Evolutionary conservation across 2,888 invertebrate species (phyloP), one percentile per base, ranked within the genome.

Genomic region (Clostera curtula): DNA sequence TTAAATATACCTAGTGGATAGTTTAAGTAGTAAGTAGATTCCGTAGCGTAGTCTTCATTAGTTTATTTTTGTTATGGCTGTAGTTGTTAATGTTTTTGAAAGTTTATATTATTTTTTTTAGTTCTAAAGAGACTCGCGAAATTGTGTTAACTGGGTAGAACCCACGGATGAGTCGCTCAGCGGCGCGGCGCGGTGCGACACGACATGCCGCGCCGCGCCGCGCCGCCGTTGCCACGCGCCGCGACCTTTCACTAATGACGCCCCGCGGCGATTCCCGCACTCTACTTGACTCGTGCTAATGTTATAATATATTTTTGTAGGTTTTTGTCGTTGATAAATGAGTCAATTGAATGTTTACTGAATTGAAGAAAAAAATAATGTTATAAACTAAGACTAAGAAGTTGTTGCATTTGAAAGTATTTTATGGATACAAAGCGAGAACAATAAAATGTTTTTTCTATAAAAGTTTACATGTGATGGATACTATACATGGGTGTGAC

Each of bases 381-480:
- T 77, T 77, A 79, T 77, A 75, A 72, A 69, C 50, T 80, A 80
- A 79, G 77, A 75, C 66, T 80, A 80, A 79, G 77, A 73, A 74
- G 75, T 83, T 83, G 80, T 83, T 82, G 82, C 82, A 83, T 83
- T 82, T 82, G 74, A 79, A 80, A 76, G 82, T 80, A 79, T 80
- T 79, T 79, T 80, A 76, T 74, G 76, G 62, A 79, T 79, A 77
- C 77, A 74, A 76, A 77, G 70, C 77, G 77, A 80, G 80, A 80
- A 79, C 80, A 80, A 80, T 80, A 77, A 79, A 71, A 71, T 71
- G 76, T 79, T 82, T 82, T 72, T 82, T 79, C 70, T 79, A 80
- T 70, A 73, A 79, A 80, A 64, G 68, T 82, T 79, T 80, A 80
- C 79, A 79, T 64, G 68, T 66, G 74, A 71, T 66, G 72, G 69